Base-by-base conservation (phyloP, 2,888 invertebrate genomes). In the Drosophila anceps region DNA sequence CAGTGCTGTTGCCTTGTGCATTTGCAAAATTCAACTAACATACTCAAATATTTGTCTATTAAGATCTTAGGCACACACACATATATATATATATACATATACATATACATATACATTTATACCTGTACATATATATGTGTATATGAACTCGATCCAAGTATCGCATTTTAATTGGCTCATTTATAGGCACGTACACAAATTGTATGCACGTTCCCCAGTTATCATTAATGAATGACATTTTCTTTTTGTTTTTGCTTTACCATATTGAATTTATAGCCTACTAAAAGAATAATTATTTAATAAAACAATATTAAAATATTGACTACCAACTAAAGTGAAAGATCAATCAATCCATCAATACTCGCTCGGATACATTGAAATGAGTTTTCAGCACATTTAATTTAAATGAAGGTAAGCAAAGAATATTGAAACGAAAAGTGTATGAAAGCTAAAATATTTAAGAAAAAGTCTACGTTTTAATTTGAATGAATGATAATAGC, bases 121-220 rank as follows among this genome's bases (percentile, higher is more conserved):
- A 24, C 8, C 24, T 24, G 8, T 24, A 15, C 27, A 27, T n/a
- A 8, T 27, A 20, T 43, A 5, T 13, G 13, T 31, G 3, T 31
- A 18, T 1, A 59, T 58, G 43, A 60, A 37, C 51, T 54, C 43
- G 44, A 61, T 10, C 39, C 61, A 33, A 51, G 70, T 59, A 46
- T 48, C 10, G 79, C 65, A 76, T 79, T 68, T 60, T 48, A 64
- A 79, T 73, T 69, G 67, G 4, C 63, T 62, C 37, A 65, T 76
- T 79, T 60, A 54, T 53, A 43, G 46, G 63, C 79, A 79, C 69
- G 76, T 79, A 73, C 44, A 55, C n/a, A 41, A 51, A 63, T 54
- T 53, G 13, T 50, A 62, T 67, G 57, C 67, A 67, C 76, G 68
- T 69, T 76, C 57, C 20, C 9, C 41, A 73, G 59, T 39, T 59